phyloP scores from a whole-genome alignment of 2,113 vertebrate species.

The Epinephelus cyanopodus region DNA sequence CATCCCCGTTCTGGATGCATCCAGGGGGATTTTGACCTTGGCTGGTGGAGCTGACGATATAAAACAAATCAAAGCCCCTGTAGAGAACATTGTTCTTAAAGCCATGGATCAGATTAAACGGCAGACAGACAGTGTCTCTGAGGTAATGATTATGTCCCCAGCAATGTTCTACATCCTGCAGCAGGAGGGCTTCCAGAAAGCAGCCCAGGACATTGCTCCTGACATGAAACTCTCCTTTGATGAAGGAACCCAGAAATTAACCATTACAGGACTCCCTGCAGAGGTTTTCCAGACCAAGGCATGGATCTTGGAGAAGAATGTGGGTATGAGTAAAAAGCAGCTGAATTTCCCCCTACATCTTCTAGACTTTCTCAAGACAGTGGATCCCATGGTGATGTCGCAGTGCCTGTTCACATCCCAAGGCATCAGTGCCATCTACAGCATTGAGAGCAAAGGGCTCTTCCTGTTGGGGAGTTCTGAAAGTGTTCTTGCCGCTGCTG shows the following conservation, averaged over 20 bases:
- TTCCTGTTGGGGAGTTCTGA: constrained; percentile 77
- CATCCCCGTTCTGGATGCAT: constrained; percentile 58
- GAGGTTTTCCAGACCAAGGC: constrained; percentile 84
- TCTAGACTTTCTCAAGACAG: constrained; percentile 80
- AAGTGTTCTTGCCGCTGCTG: constrained; percentile 81
- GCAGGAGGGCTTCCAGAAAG: constrained; percentile 72
- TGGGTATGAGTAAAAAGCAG: constrained; percentile 66
- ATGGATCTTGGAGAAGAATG: constrained; percentile 81
- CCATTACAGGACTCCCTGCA: constrained; percentile 78
- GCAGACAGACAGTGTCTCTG: constrained; percentile 75
- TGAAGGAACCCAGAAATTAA: constrained; percentile 63
- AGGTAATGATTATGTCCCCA: constrained; percentile 70
- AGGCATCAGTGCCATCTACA: constrained; percentile 83
- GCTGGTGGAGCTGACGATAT: constrained; percentile 83
- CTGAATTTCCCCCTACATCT: constrained; percentile 73
- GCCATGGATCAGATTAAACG: constrained; percentile 75
- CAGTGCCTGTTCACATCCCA: constrained; percentile 82
- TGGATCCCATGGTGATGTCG: constrained; percentile 80
- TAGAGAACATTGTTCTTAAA: constrained; percentile 72
- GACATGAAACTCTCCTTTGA: constrained; percentile 81
- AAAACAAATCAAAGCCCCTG: constrained; percentile 49
- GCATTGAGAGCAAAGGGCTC: constrained; percentile 70
- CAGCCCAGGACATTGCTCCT: constrained; percentile 60
- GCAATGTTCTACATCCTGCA: constrained; percentile 80
- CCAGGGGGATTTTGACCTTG: constrained; percentile 73